Base-by-base conservation (phyloP, 2,113 vertebrate genomes). In the Craseonycteris thonglongyai region DNA sequence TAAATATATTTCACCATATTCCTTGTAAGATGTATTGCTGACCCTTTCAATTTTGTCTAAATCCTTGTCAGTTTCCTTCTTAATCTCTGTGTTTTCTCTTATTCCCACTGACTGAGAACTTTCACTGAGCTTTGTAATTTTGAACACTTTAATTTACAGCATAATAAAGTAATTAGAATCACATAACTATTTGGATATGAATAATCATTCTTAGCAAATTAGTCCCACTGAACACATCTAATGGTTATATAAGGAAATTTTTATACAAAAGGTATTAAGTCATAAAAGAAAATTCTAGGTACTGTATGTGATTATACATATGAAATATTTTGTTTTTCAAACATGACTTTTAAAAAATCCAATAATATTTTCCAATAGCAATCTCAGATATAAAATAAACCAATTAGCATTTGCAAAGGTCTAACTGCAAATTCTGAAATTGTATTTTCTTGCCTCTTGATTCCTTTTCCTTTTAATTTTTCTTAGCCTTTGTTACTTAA, bases 291-390 rank as follows among this genome's bases (percentile, higher is more conserved):
- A 92, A 58, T 91, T 78, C 33, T 88, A 96, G 59, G 47, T 90
- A 61, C 16, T 88, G 3, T 71, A 15, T 59, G 30, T 76, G 8
- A 91, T 61, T 92, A 88, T 54, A 88, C 7, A 75, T 84, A 92
- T 71, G 42, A 95, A 96, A 80, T 71, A 90, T 24, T 93, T 95
- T 90, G 74, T 63, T 90, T 97, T 93, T 71, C 54, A 95, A 96
- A 90, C 1, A 18, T 90, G 65, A 95, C 30, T 91, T 96, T 65
- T 10, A 54, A 65, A 96, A 92, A 82, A 71, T 26, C 40, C 40
- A 84, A n/a, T 56, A 76, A 24, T 81, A 86, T 63, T 92, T 93
- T 92, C 63, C 58, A 89, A 33, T 33, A 30, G 33, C 28, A 94
- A 84, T 78, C 56, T 87, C 56, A 28, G 88, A 93, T 22, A 95